Percentiles rank a stretch among this genome's conserved stretches.
These are phyloP conservation scores for Lasioglossum morio DNA, from an alignment of 2,888 invertebrate genomes.

Conservation along the genomic window DNA sequence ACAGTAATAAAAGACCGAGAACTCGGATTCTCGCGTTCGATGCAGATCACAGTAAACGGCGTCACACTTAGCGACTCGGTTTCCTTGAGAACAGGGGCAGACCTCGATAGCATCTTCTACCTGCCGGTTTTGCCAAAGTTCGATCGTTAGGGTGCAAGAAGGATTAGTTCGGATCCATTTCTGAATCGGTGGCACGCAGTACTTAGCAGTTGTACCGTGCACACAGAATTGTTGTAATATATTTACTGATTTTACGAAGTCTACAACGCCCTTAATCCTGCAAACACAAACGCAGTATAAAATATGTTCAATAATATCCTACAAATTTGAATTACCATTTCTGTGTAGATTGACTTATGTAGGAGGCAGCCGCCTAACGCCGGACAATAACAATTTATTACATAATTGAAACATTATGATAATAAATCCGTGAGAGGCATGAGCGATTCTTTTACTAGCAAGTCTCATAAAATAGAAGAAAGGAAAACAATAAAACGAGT, in stretches of 20 bases:
- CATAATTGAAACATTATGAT: no score
- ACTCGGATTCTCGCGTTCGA: conserved; percentile 5
- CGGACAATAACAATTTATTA: no score
- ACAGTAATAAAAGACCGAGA: conserved; percentile 1
- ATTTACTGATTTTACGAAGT: background rate
- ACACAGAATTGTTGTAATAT: background rate
- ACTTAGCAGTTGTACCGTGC: background rate
- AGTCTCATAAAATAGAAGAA: no score
- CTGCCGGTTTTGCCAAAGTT: conserved; percentile 2
- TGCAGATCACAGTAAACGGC: background rate
- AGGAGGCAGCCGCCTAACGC: no score
- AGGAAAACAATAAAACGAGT: no score
- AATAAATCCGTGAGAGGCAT: no score
- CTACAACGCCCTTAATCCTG: background rate
- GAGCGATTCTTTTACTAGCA: no score
- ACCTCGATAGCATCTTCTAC: conserved; percentile 1
- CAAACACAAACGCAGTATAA: background rate
- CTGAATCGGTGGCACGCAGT: background rate
- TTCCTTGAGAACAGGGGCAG: conserved; percentile 1
- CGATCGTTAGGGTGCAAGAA: background rate
- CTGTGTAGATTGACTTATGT: no score
- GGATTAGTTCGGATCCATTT: background rate
- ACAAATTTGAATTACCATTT: no score
- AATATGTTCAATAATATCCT: no score
- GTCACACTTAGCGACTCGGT: background rate